Evolutionary conservation across 1,140 invertebrate species (phyloP).

Genomic region (Lysiphlebus fabarum): DNA sequence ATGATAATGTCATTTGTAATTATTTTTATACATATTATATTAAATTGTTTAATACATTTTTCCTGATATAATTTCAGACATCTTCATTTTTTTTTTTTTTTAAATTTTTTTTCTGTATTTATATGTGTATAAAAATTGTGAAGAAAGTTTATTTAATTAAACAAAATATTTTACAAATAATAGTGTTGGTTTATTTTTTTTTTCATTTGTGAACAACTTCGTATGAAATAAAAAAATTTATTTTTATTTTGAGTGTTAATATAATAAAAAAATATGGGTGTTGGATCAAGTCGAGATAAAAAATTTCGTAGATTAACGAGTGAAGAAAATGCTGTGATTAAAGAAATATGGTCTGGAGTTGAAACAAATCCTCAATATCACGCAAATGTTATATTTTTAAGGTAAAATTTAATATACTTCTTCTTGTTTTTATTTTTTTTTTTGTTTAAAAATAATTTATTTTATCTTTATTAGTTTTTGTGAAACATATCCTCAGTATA

Average conservation of each 20-base stretch:
- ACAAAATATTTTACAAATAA: no score
- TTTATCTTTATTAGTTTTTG: conserved; percentile 28
- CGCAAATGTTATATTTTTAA: conserved; percentile 31
- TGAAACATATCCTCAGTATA: conserved; percentile 32
- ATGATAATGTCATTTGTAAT: no score
- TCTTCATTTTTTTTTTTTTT: no score
- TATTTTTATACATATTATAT: no score
- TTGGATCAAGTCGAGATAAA: neutral
- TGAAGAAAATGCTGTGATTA: conserved; percentile 28
- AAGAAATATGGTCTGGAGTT: conserved; percentile 31
- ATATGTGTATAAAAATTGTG: no score
- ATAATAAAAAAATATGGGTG: conserved; percentile 10
- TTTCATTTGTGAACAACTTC: neutral
- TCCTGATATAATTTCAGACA: no score
- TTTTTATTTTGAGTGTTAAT: no score
- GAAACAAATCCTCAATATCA: conserved; percentile 35
- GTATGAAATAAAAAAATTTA: no score
- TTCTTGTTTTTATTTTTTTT: conserved; percentile 11
- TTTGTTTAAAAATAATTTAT: neutral
- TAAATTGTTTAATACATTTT: no score
- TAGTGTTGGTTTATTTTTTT: no score
- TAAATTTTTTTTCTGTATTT: no score
- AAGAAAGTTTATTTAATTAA: no score
- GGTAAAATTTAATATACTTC: conserved; percentile 22
- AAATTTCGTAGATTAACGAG: conserved; percentile 20